Evolutionary conservation across 2,113 vertebrate genomes (phyloP).

Genomic region (Kryptolebias marmoratus): DNA sequence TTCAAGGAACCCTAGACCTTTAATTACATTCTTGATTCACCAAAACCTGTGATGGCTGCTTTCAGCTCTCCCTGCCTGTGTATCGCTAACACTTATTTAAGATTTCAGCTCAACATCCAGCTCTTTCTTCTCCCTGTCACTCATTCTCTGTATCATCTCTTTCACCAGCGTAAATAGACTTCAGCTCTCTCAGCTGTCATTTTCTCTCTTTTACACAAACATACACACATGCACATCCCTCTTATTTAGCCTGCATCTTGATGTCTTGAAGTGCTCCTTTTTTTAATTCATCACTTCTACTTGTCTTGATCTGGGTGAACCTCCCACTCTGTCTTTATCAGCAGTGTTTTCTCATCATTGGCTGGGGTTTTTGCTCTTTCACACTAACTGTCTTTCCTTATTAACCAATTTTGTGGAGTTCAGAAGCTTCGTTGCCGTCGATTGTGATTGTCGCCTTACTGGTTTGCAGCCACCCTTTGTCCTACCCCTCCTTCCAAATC

Average conservation of each 20-base stretch:
- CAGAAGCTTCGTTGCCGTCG: slow-evolving; percentile 21
- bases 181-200: slow-evolving; percentile 13
- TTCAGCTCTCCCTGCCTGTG: slow-evolving; percentile 53
- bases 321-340: slow-evolving; percentile 43
- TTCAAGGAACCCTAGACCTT: no score
- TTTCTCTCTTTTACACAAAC: background rate
- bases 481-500: no score
- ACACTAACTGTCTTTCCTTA: slow-evolving; percentile 27
- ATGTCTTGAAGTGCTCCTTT: slow-evolving; percentile 11
- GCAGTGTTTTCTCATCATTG: slow-evolving; percentile 30
- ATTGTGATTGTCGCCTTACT: slow-evolving; percentile 30
- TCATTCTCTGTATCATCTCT: slow-evolving; percentile 26
- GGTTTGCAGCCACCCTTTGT: slow-evolving; percentile 8
- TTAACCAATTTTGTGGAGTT: slow-evolving; percentile 37
- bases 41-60: slow-evolving; percentile 62
- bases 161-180: slow-evolving; percentile 1
- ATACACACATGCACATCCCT: slow-evolving; percentile 6
- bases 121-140: slow-evolving; percentile 30
- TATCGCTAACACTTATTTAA: slow-evolving; percentile 61
- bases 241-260: slow-evolving; percentile 27
- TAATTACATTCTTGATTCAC: slow-evolving; percentile 66
- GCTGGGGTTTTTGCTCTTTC: background rate
- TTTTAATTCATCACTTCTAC: slow-evolving; percentile 49
- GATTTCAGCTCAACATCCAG: slow-evolving; percentile 65
- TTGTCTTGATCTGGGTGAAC: slow-evolving; percentile 37